phyloP scores from a whole-genome alignment of 2,113 vertebrate genomes.

The Istiophorus platypterus region DNA sequence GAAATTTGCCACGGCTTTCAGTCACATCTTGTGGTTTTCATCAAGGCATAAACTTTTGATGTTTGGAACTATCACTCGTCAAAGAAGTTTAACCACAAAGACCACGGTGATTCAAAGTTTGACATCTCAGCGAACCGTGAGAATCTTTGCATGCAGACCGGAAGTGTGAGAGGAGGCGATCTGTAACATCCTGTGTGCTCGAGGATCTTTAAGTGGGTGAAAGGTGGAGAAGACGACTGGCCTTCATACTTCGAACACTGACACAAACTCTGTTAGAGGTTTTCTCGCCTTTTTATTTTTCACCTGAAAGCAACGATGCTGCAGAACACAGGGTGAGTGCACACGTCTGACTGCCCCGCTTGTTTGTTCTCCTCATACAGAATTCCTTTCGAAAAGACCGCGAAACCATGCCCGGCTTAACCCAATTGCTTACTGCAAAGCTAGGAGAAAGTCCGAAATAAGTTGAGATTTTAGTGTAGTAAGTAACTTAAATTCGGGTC shows the following conservation, averaged over 20 bases:
- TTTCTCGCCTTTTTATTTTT: neutral
- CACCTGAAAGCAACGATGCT: conserved; percentile 51
- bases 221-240: conserved; percentile 55
- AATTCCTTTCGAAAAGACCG: neutral
- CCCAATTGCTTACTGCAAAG: rapidly evolving
- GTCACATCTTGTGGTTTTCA: too few relatives aligned
- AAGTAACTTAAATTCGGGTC: rapidly evolving
- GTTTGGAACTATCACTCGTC: too few relatives aligned
- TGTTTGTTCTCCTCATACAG: neutral
- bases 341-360: neutral
- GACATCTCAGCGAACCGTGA: neutral
- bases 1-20: too few relatives aligned
- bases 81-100: too few relatives aligned
- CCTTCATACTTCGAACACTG: neutral
- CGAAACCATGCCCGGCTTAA: rapidly evolving
- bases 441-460: rapidly evolving
- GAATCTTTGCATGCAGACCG: conserved; percentile 27
- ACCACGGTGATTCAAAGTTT: neutral
- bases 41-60: too few relatives aligned
- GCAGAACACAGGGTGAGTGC: conserved; percentile 72
- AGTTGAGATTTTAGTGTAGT: neutral
- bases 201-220: conserved; percentile 58
- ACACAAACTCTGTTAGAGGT: neutral
- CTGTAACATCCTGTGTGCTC: conserved; percentile 20
- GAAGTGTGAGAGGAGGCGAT: neutral